Evolutionary conservation across 1,140 invertebrate genomes (phyloP).

Genomic region (Zaprionus ornatus): DNA sequence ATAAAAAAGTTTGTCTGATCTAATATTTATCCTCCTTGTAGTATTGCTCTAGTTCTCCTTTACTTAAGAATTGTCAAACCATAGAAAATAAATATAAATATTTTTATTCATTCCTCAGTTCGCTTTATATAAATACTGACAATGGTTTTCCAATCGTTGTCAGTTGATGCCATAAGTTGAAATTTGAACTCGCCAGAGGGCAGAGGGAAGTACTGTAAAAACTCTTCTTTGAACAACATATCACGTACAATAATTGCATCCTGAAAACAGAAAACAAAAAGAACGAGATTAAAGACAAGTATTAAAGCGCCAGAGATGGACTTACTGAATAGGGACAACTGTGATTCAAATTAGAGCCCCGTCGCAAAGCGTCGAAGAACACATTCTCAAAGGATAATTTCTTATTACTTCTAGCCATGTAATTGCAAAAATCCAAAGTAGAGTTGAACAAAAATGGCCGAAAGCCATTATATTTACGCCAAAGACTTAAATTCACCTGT

Average conservation of each 20-base stretch:
- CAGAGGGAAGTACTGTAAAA: conserved; percentile 13
- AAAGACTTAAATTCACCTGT: conserved; percentile 24
- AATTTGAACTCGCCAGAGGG: conserved; percentile 49
- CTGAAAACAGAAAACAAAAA: background rate
- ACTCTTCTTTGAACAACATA: conserved; percentile 17
- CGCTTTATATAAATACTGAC: background rate
- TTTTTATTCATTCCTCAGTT: no score
- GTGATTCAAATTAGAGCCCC: conserved; percentile 43
- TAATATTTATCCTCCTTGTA: no score
- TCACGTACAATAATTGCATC: conserved; percentile 8
- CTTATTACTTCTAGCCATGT: background rate
- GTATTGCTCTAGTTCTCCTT: no score
- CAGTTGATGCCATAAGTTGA: conserved; percentile 13
- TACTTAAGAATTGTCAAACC: no score
- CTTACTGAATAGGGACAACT: conserved; percentile 38
- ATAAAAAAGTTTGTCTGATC: no score
- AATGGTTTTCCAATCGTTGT: conserved; percentile 39
- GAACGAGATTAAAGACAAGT: no score
- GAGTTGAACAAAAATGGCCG: conserved; percentile 41
- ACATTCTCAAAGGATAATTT: conserved; percentile 8
- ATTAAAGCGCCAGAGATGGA: background rate
- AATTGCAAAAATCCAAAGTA: conserved; percentile 33
- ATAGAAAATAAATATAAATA: no score
- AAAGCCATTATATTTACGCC: conserved; percentile 33
- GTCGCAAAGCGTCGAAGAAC: conserved; percentile 4